Conservation (phyloP, 2,888 invertebrate genomes). For the Andrena marginata region DNA sequence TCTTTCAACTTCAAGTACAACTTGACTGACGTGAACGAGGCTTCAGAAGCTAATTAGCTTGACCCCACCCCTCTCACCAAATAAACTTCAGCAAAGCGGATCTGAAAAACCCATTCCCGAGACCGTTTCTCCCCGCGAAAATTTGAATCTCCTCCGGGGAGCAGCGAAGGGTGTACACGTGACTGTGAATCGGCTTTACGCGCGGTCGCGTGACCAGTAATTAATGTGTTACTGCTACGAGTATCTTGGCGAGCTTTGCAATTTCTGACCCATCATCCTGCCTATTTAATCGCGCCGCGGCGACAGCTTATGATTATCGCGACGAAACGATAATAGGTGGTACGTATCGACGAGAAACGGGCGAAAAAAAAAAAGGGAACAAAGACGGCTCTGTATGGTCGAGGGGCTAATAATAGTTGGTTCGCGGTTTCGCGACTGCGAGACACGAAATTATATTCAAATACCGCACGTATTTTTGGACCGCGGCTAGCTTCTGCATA, state of each 20-base stretch:
- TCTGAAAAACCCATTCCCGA: too few relatives aligned
- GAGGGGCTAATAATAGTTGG: conserved; percentile 51
- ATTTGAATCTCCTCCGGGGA: too few relatives aligned
- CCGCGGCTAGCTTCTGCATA: conserved; percentile 48
- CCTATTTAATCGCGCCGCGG: conserved; percentile 16
- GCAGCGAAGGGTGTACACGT: not conserved
- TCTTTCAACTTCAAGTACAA: too few relatives aligned
- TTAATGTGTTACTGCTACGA: conserved; percentile 3
- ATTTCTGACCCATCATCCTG: conserved; percentile 22
- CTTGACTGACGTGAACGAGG: too few relatives aligned
- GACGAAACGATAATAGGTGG: conserved; percentile 2
- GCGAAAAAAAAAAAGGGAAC: not conserved
- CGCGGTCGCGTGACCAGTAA: conserved; percentile 10
- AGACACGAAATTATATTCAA: conserved; percentile 53
- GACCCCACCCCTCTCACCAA: too few relatives aligned
- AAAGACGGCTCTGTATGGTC: conserved; percentile 13
- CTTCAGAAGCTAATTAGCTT: too few relatives aligned
- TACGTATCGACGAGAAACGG: not conserved
- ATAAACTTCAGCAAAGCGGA: too few relatives aligned
- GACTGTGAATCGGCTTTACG: not conserved
- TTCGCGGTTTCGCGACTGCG: conserved; percentile 44
- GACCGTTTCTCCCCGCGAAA: too few relatives aligned
- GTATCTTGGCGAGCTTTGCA: conserved; percentile 21
- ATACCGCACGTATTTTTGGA: conserved; percentile 53
- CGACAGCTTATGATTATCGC: conserved; percentile 22